These are phyloP conservation scores for Zaprionus camerounensis DNA, from an alignment of 1,140 invertebrate genomes.

Conservation along the genomic window DNA sequence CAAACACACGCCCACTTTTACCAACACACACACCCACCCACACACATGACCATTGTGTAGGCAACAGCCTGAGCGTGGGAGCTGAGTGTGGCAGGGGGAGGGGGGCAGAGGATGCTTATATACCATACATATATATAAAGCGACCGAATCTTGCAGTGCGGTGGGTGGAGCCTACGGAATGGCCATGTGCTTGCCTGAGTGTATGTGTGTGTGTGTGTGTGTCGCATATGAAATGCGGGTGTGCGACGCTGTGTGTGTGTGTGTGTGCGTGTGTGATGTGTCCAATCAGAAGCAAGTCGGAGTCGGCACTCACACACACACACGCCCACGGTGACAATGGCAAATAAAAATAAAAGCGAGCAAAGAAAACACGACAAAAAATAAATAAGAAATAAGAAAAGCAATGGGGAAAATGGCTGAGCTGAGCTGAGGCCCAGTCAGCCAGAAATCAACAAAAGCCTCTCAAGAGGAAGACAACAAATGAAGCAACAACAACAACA, in stretches of 20 bases:
- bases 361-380: slow-evolving; percentile 14
- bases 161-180: slow-evolving; percentile 76
- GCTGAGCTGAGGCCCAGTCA: slow-evolving; percentile 56
- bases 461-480: slow-evolving; percentile 63
- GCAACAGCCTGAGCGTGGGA: slow-evolving; percentile 8
- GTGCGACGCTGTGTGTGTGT: slow-evolving; percentile 31
- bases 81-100: not conserved
- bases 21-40: slow-evolving; percentile 5
- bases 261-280: slow-evolving; percentile 58
- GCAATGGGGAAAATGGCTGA: slow-evolving; percentile 29
- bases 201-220: slow-evolving; percentile 31
- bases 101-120: slow-evolving; percentile 42
- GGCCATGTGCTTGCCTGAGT: slow-evolving; percentile 49
- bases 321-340: slow-evolving; percentile 35
- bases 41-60: slow-evolving; percentile 47
- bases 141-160: slow-evolving; percentile 49
- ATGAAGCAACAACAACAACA: slow-evolving; percentile 24
- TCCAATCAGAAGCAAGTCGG: slow-evolving; percentile 74
- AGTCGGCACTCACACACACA: slow-evolving; percentile 18
- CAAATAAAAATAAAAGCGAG: slow-evolving; percentile 23
- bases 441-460: slow-evolving; percentile 78
- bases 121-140: slow-evolving; percentile 18
- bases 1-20: slow-evolving; percentile 19
- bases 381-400: slow-evolving; percentile 22
- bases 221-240: slow-evolving; percentile 31